A percentile compares a stretch with the other conserved stretches of the same genome.
phyloP scores from a whole-genome alignment of 2,113 vertebrate species.

The Trachemys scripta region DNA sequence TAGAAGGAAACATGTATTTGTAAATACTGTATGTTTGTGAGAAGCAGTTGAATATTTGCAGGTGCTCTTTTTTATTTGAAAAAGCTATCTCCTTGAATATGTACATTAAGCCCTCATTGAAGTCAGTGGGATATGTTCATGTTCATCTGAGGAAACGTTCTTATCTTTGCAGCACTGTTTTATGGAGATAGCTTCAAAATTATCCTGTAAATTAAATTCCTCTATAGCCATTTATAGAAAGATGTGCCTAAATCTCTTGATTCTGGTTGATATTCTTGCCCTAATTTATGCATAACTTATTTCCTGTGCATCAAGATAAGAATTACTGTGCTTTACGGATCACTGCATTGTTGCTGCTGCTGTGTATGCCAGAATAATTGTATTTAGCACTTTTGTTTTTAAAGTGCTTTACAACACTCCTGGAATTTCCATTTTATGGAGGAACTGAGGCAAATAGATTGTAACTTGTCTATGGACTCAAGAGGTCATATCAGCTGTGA shows the following conservation, averaged over 20 bases:
- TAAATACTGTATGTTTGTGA: not conserved
- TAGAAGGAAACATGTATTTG: not conserved
- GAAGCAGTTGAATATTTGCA: not conserved
- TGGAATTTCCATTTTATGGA: not conserved
- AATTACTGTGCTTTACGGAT: rapidly evolving
- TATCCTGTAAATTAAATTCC: not conserved
- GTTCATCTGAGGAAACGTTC: rapidly evolving
- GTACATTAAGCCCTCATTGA: rapidly evolving
- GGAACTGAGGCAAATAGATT: not conserved
- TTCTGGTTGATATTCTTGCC: not conserved
- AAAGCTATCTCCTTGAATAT: not conserved
- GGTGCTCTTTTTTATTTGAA: not conserved
- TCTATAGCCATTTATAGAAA: not conserved
- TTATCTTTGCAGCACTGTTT: rapidly evolving
- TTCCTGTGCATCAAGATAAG: rapidly evolving
- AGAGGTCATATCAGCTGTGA: not conserved
- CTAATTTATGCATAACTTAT: not conserved
- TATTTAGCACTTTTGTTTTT: no score
- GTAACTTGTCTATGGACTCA: not conserved
- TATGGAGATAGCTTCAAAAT: not conserved
- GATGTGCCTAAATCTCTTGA: not conserved
- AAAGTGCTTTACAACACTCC: not conserved
- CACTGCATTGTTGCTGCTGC: not conserved
- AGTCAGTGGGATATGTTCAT: not conserved
- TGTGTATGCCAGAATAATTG: not conserved